Conservation (phyloP, 2,113 vertebrate species). For the Leiothrix lutea region DNA sequence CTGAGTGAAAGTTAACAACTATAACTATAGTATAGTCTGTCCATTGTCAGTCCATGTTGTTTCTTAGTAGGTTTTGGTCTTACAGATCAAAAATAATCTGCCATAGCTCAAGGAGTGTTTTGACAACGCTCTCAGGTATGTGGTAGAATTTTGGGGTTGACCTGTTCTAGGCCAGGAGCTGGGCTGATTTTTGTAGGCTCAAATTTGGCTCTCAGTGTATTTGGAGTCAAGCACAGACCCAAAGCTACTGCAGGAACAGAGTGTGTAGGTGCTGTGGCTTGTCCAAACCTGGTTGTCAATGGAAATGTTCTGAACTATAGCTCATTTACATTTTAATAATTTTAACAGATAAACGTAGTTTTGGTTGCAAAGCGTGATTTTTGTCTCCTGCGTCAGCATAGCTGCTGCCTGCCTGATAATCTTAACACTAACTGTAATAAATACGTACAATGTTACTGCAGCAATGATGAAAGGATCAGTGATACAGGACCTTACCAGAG, state of each 20-base stretch:
- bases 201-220: fast-evolving
- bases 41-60: neutral
- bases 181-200: neutral
- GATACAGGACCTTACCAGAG: neutral
- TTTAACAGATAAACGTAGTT: neutral
- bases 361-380: neutral
- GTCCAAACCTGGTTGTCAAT: neutral
- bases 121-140: neutral
- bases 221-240: neutral
- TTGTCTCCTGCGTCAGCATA: neutral
- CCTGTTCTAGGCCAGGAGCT: neutral
- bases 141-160: neutral
- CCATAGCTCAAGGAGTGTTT: neutral
- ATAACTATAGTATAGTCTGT: neutral
- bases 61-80: neutral
- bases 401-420: neutral
- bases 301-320: neutral
- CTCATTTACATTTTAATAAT: neutral
- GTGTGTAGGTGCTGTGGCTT: neutral
- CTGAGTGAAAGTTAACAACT: neutral
- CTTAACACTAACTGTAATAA: neutral
- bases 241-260: neutral
- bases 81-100: neutral
- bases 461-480: neutral
- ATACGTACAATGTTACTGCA: fast-evolving